phyloP scores from a whole-genome alignment of 1,140 invertebrate species.

The Monomorium pharaonis region DNA sequence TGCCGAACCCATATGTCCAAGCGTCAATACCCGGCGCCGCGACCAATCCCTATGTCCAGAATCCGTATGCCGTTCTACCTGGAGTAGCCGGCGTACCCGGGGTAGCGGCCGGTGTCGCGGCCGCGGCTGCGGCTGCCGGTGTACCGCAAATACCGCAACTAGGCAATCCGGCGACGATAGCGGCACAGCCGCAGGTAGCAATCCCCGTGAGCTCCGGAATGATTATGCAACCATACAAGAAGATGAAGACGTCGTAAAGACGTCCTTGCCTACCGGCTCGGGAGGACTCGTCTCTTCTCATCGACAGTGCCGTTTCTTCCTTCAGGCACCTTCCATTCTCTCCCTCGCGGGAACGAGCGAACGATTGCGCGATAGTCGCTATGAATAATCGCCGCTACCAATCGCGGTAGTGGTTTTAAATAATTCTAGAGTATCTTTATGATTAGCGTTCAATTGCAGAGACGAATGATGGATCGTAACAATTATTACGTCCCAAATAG shows the following conservation, averaged over 20 bases:
- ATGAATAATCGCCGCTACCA: neutral
- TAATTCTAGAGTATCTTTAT: constrained; percentile 34
- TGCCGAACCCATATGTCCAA: constrained; percentile 80
- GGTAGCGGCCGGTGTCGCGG: constrained; percentile 75
- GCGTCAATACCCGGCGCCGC: constrained; percentile 77
- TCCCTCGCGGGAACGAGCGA: constrained; percentile 51
- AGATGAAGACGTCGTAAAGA: constrained; percentile 94
- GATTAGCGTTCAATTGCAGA: constrained; percentile 5
- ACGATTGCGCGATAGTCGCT: constrained; percentile 12
- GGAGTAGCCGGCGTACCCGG: constrained; percentile 78
- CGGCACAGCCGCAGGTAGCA: constrained; percentile 81
- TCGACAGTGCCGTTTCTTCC: constrained; percentile 56
- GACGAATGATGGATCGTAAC: neutral
- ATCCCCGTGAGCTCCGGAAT: constrained; percentile 85
- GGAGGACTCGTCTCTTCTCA: neutral
- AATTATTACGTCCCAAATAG: neutral
- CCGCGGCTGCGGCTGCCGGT: constrained; percentile 76
- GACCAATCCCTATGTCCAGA: constrained; percentile 78
- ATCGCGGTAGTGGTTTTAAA: neutral
- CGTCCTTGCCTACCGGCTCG: neutral
- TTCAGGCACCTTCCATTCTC: constrained; percentile 47
- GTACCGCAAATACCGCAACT: constrained; percentile 81
- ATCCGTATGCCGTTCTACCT: constrained; percentile 80
- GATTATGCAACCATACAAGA: constrained; percentile 92
- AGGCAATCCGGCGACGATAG: constrained; percentile 81